Evolutionary conservation across 2,888 invertebrate genomes (phyloP).

Genomic region (Automeris io): DNA sequence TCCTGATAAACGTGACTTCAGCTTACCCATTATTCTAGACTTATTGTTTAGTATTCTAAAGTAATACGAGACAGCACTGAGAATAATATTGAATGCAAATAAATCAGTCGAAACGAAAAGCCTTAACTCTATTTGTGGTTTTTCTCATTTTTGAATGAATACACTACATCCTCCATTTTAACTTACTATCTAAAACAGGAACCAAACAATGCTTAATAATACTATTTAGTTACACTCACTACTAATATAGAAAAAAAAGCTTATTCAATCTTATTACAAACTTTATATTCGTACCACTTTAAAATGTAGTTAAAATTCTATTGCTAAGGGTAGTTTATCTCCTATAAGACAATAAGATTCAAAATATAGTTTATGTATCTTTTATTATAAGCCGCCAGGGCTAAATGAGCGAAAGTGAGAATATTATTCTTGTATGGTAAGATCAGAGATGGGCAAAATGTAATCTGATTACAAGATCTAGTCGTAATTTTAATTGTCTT

Average conservation of each 20-base stretch:
- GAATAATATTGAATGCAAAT: conserved; percentile 33
- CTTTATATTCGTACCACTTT: too few species aligned
- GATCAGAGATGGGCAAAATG: too few species aligned
- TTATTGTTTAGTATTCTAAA: neutral
- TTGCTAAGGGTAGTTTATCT: too few species aligned
- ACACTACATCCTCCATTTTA: conserved; percentile 26
- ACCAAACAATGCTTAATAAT: conserved; percentile 34
- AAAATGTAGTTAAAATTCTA: too few species aligned
- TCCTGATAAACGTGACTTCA: conserved; percentile 18
- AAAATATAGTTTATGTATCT: too few species aligned
- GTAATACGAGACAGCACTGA: conserved; percentile 10
- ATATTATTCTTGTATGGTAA: too few species aligned
- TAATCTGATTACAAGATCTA: too few species aligned
- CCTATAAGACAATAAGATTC: too few species aligned
- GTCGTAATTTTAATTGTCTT: too few species aligned
- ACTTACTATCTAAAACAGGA: conserved; percentile 51
- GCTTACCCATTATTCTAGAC: conserved; percentile 22
- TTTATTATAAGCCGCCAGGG: too few species aligned
- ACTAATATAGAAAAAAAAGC: conserved; percentile 21
- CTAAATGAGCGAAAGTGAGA: too few species aligned
- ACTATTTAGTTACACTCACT: conserved; percentile 19
- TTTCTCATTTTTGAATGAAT: conserved; percentile 26
- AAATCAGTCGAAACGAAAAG: conserved; percentile 65
- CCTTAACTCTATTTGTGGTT: conserved; percentile 40
- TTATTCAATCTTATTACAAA: neutral